Conservation (phyloP, 2,888 invertebrate species). For the Pharmacophagus antenor region DNA sequence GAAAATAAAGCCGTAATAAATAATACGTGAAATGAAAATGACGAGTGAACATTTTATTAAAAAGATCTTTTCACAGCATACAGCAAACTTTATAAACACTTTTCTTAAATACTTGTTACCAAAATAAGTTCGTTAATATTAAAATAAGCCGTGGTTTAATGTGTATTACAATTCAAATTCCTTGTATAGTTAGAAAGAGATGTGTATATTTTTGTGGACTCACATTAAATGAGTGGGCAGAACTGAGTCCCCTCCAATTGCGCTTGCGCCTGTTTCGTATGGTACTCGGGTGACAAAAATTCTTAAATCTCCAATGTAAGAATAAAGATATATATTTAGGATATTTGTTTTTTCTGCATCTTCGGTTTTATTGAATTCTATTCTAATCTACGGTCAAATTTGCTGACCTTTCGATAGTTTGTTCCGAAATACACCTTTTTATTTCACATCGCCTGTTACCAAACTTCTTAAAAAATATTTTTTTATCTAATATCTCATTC, state of each 20-base stretch:
- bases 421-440: too few relatives aligned
- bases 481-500: too few relatives aligned
- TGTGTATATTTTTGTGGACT: constrained; percentile 54
- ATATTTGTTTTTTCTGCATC: too few relatives aligned
- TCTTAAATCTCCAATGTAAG: constrained; percentile 31
- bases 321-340: neutral
- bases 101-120: neutral
- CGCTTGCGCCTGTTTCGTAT: constrained; percentile 69
- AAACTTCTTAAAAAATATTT: too few relatives aligned
- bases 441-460: too few relatives aligned
- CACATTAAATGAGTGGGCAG: constrained; percentile 61
- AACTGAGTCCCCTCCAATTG: constrained; percentile 64
- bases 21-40: neutral
- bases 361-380: too few relatives aligned
- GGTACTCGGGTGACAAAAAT: constrained; percentile 67
- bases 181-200: constrained; percentile 52
- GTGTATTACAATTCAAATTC: constrained; percentile 3
- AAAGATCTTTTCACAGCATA: neutral
- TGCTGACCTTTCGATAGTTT: too few relatives aligned
- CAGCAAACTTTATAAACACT: too few relatives aligned
- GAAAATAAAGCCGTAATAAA: neutral
- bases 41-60: neutral
- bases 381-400: too few relatives aligned
- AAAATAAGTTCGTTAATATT: neutral
- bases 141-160: neutral